Evolutionary conservation across 2,113 vertebrate genomes (phyloP).

Genomic region (Varanus salvator): DNA sequence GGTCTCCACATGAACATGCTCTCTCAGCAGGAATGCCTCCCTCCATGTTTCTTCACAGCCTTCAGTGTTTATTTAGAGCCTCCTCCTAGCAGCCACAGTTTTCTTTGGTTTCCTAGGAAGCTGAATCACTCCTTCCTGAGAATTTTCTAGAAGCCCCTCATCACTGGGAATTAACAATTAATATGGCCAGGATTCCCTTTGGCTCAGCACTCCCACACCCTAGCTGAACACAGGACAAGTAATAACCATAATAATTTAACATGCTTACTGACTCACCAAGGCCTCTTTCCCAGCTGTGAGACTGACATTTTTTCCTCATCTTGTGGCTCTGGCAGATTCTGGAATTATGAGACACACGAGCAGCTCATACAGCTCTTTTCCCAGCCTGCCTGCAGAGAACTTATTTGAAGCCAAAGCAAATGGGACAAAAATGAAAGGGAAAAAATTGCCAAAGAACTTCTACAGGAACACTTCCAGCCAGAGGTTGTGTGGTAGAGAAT

Average conservation of each 20-base stretch:
- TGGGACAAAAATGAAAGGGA: constrained; percentile 15
- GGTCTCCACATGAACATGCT: background rate
- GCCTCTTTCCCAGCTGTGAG: constrained; percentile 19
- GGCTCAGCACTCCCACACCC: constrained; percentile 24
- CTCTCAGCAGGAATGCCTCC: constrained; percentile 24
- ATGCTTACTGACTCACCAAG: constrained; percentile 30
- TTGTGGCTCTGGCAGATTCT: constrained; percentile 12
- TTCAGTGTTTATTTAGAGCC: constrained; percentile 27
- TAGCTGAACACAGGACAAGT: constrained; percentile 8
- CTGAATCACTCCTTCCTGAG: constrained; percentile 44
- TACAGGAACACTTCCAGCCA: background rate
- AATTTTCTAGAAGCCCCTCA: constrained; percentile 27
- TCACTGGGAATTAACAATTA: constrained; percentile 29
- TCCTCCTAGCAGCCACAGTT: constrained; percentile 40
- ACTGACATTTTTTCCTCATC: background rate
- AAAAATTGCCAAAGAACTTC: background rate
- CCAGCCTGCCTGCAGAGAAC: constrained; percentile 6
- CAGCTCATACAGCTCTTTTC: background rate
- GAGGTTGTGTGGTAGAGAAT: constrained; percentile 8
- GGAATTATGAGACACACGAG: constrained; percentile 19
- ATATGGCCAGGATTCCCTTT: constrained; percentile 13
- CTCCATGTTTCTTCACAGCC: constrained; percentile 17
- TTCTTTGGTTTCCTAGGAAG: constrained; percentile 24
- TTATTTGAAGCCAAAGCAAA: constrained; percentile 23
- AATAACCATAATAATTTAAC: constrained; percentile 34